Evolutionary conservation across 2,113 vertebrate genomes (phyloP), one percentile per base, ranked within the genome.

Genomic region (Brachyhypopomus occidentalis): DNA sequence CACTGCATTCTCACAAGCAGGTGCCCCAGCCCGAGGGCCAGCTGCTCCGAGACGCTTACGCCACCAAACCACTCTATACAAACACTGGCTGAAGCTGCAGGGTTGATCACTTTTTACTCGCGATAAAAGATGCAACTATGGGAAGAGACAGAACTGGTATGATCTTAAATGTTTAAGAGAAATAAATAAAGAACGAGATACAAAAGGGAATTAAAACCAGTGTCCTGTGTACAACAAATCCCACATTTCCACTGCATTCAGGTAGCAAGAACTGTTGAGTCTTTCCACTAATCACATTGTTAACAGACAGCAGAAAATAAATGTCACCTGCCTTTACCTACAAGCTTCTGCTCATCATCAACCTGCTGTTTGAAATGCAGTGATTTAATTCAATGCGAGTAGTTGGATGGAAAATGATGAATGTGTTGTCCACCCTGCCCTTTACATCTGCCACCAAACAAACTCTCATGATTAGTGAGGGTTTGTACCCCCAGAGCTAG

Each of bases 401-500:
- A 82, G 88, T 80, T 87, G 87, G 73, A 76, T 84, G 75, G 84
- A 82, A 87, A 79, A 86, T 84, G 76, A 69, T 86, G 75, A 72
- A 80, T 70, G 79, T 80, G 38, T 75, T 80, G 79, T 77, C 75
- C 84, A 41, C 60, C 30, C 20, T 25, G 41, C 83, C 56, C 55
- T 22, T 30, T 82, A 45, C 74, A 38, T 38, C 34, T 66, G 62
- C 72, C 79, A 81, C 59, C 77, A 70, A 62, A 34, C 20, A 20
- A 69, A 64, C 73, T 66, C 73, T 52, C n/a, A 5, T 34, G 19
- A 74, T 87, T 86, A 91, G 83, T 89, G 90, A 75, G 80, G 22
- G 75, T 90, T 88, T 9, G 88, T 81, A 70, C 90, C 93, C 84
- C 91, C 92, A 55, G 92, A 90, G 77, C 88, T 90, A 22, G 89